Conservation (phyloP, 2,113 vertebrate genomes). For the Athene cunicularia region DNA sequence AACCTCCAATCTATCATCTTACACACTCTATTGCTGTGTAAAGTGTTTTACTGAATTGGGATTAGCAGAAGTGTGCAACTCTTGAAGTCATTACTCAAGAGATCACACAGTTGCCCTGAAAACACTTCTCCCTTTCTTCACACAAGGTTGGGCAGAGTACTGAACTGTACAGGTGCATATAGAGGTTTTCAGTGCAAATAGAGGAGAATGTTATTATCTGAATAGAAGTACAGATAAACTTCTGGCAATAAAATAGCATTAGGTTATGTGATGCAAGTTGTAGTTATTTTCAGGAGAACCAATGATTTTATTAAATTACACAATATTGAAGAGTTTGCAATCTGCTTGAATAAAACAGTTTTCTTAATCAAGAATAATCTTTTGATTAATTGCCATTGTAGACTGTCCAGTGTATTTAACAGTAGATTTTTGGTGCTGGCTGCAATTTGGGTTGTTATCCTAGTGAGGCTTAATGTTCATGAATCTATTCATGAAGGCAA, state of each 20-base stretch:
- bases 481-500: background rate
- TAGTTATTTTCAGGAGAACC: background rate
- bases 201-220: background rate
- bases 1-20: background rate
- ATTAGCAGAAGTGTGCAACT: rapidly evolving
- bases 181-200: background rate
- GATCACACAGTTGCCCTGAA: background rate
- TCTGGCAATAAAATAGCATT: background rate
- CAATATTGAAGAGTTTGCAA: background rate
- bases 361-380: background rate
- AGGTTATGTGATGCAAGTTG: background rate
- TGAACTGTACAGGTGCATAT: background rate
- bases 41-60: background rate
- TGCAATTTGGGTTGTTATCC: background rate
- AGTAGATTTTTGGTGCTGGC: background rate
- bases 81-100: background rate
- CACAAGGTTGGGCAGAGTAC: too few relatives aligned
- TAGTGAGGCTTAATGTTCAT: background rate
- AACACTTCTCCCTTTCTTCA: background rate
- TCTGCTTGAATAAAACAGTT: background rate
- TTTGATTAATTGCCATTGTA: background rate
- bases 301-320: background rate
- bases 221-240: background rate
- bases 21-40: background rate
- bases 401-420: background rate